These are phyloP conservation scores for Rhopilema esculentum DNA, from an alignment of 30 jellyfish, hydroid and myxozoan species.

Conservation along the genomic window DNA sequence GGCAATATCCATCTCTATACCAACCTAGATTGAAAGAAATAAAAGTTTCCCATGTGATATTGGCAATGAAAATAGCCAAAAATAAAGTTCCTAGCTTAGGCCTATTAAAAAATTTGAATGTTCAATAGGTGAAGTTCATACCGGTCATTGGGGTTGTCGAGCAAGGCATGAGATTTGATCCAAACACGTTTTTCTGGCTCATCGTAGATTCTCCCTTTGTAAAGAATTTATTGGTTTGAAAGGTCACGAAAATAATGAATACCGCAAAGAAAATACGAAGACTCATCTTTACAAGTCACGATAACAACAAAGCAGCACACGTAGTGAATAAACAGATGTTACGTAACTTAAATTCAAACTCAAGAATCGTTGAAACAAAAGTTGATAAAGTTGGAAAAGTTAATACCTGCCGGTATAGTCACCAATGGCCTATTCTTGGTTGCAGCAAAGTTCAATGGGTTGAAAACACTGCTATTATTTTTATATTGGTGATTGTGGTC, in stretches of 20 bases:
- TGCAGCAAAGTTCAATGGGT: too few relatives aligned
- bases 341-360: too few relatives aligned
- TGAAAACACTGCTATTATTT: too few relatives aligned
- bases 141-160: slow-evolving; percentile 73
- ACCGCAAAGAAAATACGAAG: background rate
- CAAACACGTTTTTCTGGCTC: slow-evolving; percentile 54
- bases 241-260: background rate
- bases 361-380: too few relatives aligned
- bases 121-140: too few relatives aligned
- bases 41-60: background rate
- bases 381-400: too few relatives aligned
- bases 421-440: too few relatives aligned
- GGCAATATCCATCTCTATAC: slow-evolving; percentile 81
- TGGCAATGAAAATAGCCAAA: background rate
- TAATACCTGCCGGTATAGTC: too few relatives aligned
- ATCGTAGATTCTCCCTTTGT: background rate
- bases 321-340: too few relatives aligned
- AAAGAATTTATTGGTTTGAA: background rate
- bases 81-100: background rate
- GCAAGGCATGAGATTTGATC: slow-evolving; percentile 48
- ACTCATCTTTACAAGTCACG: background rate
- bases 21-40: slow-evolving; percentile 19
- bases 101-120: background rate
- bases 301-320: too few relatives aligned
- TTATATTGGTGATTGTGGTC: too few relatives aligned